Percentiles rank a stretch among this genome's conserved stretches.
phyloP scores from a whole-genome alignment of 2,113 vertebrate species.

The Neoarius graeffei region DNA sequence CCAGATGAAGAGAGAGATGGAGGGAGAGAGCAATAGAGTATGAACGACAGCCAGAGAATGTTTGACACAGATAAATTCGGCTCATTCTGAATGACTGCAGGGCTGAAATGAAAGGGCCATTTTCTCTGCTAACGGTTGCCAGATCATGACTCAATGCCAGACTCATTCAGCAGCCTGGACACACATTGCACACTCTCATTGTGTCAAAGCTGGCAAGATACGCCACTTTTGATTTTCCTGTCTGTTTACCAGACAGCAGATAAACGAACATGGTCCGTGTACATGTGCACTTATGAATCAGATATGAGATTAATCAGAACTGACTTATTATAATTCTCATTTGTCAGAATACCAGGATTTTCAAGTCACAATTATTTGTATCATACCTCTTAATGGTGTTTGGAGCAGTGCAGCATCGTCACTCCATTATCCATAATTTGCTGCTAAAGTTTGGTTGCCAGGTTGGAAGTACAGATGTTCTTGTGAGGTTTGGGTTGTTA shows the following conservation, averaged over 20 bases:
- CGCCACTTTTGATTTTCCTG: slow-evolving; percentile 55
- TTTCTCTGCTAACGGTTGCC: slow-evolving; percentile 71
- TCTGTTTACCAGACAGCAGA: slow-evolving; percentile 46
- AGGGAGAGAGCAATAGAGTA: slow-evolving; percentile 45
- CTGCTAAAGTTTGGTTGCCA: neutral
- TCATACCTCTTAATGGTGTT: neutral
- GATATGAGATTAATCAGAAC: slow-evolving; percentile 6
- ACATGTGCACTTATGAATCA: neutral
- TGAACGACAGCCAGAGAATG: slow-evolving; percentile 63
- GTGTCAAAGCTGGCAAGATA: slow-evolving; percentile 66
- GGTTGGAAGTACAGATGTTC: neutral
- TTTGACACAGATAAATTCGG: slow-evolving; percentile 73
- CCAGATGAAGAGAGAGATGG: neutral
- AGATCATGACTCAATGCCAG: slow-evolving; percentile 70
- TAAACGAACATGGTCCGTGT: slow-evolving; percentile 13
- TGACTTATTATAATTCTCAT: neutral
- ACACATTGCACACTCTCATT: slow-evolving; percentile 63
- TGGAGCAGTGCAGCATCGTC: neutral
- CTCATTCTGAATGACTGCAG: slow-evolving; percentile 74
- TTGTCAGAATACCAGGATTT: neutral
- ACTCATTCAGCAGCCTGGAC: slow-evolving; percentile 72
- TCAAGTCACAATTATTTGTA: neutral
- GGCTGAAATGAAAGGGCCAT: slow-evolving; percentile 76
- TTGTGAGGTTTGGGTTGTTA: neutral
- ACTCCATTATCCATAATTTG: neutral